Percentiles rank a stretch among this genome's conserved stretches.
phyloP scores from a whole-genome alignment of 2,113 vertebrate genomes.

The Eubucco bourcierii region DNA sequence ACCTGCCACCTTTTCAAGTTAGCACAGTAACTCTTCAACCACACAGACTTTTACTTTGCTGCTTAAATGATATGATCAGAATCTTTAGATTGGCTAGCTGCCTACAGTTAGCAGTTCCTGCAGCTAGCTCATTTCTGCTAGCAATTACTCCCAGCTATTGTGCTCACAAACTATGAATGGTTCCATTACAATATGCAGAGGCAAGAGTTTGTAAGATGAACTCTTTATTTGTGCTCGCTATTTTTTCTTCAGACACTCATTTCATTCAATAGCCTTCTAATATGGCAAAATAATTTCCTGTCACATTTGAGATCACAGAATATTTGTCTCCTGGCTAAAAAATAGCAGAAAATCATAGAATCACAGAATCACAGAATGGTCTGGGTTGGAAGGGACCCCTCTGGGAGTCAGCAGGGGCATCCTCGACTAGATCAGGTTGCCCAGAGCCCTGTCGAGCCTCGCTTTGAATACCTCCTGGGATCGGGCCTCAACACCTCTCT shows the following conservation, averaged over 20 bases:
- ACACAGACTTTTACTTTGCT: background rate
- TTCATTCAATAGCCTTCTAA: background rate
- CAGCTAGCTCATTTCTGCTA: background rate
- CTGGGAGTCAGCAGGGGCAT: no score
- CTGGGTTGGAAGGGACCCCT: no score
- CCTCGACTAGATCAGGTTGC: no score
- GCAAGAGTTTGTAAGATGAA: background rate
- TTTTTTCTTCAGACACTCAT: background rate
- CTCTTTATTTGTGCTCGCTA: background rate
- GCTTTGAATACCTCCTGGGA: no score
- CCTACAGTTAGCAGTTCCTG: background rate
- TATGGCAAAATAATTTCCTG: background rate
- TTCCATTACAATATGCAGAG: background rate
- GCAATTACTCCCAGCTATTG: background rate
- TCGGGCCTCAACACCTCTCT: no score
- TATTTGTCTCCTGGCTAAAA: background rate
- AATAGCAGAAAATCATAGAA: background rate
- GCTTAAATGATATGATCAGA: background rate
- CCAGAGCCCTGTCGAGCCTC: no score
- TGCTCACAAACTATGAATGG: background rate
- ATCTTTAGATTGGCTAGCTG: background rate
- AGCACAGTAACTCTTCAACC: background rate
- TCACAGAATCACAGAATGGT: no score
- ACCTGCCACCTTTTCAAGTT: background rate
- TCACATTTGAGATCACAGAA: background rate